Base-by-base conservation (phyloP, 2,797 vertebrate species). In the Syndactyla subalaris region DNA sequence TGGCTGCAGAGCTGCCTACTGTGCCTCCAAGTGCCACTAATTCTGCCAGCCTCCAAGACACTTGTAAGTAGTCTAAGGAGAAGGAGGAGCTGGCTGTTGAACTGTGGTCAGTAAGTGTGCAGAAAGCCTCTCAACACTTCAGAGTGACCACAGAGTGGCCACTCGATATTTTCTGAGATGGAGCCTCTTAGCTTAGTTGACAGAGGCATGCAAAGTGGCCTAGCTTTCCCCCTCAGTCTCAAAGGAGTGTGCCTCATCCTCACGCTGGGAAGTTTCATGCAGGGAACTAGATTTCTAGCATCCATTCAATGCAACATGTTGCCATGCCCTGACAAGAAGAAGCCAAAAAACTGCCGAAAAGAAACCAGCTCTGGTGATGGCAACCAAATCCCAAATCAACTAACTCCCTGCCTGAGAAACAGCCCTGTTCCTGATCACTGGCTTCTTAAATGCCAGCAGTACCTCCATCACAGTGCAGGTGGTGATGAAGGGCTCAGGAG, bases 1-100 rank as follows among this genome's bases (percentile, higher is more conserved):
- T 36, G 38, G 70, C 38, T 45, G 73, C 61, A 92, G 75, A 92
- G n/a, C 48, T 94, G 74, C 85, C 61, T 90, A 49, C 76, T 51
- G 34, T 58, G 23, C 73, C 90, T 94, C 88, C 61, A 93, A 96
- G 86, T 30, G 22, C 75, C 71, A 71, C 83, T 88, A 75, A 92
- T 84, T 94, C 72, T 78, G 45, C 17, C 67, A 55, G 65, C 73
- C 62, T 70, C 27, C 77, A n/a, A 80, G 51, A 67, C 1, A 2
- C 32, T 79, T 93, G 87, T 89, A 88, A 90, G 86, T 62, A 94
- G 54, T 93, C 78, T 93, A 91, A 95, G 71, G 62, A 95, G 80
- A 38, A 88, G 67, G 52, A 92, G 52, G 34, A 93, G 24, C 29
- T 89, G 65, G 38, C 72, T 76, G 39, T 89, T 94, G 80, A 76